Conservation (phyloP, 2,797 vertebrate species). For the Adelosebastes latens region DNA sequence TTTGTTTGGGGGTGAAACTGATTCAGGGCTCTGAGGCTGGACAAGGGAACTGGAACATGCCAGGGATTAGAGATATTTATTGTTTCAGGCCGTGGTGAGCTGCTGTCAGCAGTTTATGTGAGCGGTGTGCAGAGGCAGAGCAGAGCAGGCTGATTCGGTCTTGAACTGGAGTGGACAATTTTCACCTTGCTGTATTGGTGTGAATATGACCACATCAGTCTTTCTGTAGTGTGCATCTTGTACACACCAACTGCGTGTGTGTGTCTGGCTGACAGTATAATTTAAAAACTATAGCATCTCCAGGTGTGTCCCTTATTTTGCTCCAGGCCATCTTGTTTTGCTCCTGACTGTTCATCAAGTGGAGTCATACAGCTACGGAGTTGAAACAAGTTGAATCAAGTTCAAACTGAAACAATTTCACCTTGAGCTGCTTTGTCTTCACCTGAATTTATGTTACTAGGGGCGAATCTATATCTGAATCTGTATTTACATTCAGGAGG, state of each 20-base stretch:
- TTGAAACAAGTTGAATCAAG: background rate
- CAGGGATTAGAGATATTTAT: slow-evolving; percentile 56
- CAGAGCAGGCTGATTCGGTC: background rate
- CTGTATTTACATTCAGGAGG: background rate
- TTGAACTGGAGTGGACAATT: background rate
- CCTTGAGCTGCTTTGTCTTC: background rate
- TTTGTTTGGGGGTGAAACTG: slow-evolving; percentile 7
- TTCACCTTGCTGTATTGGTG: background rate
- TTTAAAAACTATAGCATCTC: background rate
- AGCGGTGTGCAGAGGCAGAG: slow-evolving; percentile 12
- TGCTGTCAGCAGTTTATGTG: slow-evolving; percentile 57
- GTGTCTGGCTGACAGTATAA: background rate
- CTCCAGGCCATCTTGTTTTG: background rate
- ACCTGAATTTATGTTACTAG: background rate
- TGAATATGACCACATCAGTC: background rate
- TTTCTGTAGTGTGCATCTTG: background rate
- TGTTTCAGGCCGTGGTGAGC: slow-evolving; percentile 40
- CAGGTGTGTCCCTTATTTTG: background rate
- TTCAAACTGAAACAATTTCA: background rate
- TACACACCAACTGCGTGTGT: background rate
- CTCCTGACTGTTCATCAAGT: background rate
- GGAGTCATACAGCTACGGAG: background rate
- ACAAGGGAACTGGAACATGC: slow-evolving; percentile 35
- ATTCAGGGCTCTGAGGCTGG: background rate
- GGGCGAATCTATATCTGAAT: background rate